Conservation (phyloP, 2,797 vertebrate genomes). For the Pipistrellus pipistrellus region DNA sequence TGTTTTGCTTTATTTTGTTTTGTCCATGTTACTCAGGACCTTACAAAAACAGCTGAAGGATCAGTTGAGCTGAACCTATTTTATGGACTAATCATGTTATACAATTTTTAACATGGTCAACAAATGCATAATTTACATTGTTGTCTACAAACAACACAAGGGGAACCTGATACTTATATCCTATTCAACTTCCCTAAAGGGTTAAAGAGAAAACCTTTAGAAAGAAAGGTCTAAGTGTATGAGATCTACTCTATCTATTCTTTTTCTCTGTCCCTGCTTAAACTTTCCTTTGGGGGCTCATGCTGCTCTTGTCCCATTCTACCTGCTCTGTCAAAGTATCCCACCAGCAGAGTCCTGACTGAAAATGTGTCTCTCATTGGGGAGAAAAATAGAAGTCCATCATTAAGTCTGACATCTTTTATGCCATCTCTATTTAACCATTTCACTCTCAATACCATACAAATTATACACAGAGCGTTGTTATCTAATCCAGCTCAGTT, state of each 20-base stretch:
- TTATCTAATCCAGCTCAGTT: not conserved
- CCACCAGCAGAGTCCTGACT: not conserved
- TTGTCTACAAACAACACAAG: not conserved
- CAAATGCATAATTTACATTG: not conserved
- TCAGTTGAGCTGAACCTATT: not conserved
- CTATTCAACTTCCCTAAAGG: not conserved
- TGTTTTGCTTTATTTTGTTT: not conserved
- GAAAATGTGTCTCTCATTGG: not conserved
- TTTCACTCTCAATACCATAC: not conserved
- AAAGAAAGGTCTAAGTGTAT: not conserved
- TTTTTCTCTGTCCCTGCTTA: not conserved
- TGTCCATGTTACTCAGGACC: not conserved
- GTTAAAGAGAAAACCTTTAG: not conserved
- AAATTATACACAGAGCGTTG: not conserved
- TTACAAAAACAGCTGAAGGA: not conserved
- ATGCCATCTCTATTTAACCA: not conserved
- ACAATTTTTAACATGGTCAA: not conserved
- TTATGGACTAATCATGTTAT: not conserved
- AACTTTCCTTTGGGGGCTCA: not conserved
- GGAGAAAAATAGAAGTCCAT: not conserved
- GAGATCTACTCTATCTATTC: not conserved
- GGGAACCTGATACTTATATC: not conserved
- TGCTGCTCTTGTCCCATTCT: not conserved
- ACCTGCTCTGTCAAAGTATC: not conserved
- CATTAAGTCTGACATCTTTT: not conserved